Evolutionary conservation across 2,113 vertebrate genomes (phyloP).

Genomic region (Brienomyrus longianalis): DNA sequence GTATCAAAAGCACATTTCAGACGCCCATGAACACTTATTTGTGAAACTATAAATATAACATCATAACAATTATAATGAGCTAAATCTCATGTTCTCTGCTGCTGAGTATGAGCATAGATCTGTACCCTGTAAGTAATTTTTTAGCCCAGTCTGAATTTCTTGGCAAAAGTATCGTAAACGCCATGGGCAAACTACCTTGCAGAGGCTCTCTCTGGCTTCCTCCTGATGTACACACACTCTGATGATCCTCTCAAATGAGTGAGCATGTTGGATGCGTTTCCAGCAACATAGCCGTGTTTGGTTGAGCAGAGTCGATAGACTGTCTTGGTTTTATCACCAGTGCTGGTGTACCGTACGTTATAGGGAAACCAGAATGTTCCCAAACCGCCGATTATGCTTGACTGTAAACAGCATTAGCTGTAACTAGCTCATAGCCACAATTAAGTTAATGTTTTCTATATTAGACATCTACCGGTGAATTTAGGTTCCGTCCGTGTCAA

Average conservation of each 20-base stretch:
- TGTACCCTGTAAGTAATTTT: not conserved
- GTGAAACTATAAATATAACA: not conserved
- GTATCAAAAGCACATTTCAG: not conserved
- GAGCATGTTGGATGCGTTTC: not conserved
- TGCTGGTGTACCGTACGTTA: not conserved
- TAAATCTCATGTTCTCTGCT: not conserved
- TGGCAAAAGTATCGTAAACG: not conserved
- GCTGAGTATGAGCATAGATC: not conserved
- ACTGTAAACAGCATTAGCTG: not conserved
- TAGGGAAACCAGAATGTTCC: not conserved
- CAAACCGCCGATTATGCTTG: not conserved
- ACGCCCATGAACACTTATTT: not conserved
- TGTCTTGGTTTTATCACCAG: not conserved
- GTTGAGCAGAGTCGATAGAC: not conserved
- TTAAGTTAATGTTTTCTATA: not conserved
- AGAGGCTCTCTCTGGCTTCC: not conserved
- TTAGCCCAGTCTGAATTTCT: not conserved
- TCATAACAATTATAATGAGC: not conserved
- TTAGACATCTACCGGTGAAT: not conserved
- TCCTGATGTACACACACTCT: not conserved
- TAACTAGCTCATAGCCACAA: not conserved
- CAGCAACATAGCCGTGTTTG: not conserved
- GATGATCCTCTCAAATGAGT: not conserved
- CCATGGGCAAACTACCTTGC: not conserved
- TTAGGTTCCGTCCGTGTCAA: not conserved